Evolutionary conservation across 2,113 vertebrate species (phyloP).

Genomic region (Albula goreensis): DNA sequence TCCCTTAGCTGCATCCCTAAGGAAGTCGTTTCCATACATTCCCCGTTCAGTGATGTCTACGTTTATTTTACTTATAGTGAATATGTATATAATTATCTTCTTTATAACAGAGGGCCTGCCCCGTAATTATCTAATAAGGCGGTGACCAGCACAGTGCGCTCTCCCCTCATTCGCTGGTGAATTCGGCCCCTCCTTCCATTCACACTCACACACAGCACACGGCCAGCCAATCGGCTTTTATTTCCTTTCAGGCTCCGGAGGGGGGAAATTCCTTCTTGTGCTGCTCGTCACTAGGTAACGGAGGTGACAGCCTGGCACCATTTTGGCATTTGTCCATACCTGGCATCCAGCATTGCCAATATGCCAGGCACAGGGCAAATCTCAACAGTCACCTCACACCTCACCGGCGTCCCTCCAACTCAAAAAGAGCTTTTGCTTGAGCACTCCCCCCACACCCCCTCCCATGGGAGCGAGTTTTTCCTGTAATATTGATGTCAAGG

Average conservation of each 20-base stretch:
- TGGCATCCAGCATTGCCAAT: not conserved
- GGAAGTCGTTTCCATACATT: slow-evolving; percentile 99
- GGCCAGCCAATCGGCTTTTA: slow-evolving; percentile 47
- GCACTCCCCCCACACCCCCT: not conserved
- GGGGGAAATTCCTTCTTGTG: not conserved
- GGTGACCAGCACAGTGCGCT: slow-evolving; percentile 91
- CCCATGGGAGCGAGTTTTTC: slow-evolving; percentile 69
- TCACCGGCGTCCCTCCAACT: not conserved
- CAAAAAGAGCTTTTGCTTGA: not conserved
- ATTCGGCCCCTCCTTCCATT: slow-evolving; percentile 69
- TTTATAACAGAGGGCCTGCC: slow-evolving; percentile 91
- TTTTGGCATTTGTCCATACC: not conserved
- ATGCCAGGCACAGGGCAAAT: not conserved
- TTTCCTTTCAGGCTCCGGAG: not conserved
- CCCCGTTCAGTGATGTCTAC: slow-evolving; percentile 99
- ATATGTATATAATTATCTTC: slow-evolving; percentile 55
- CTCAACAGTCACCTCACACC: not conserved
- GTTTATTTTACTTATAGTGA: slow-evolving; percentile 66
- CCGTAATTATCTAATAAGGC: slow-evolving; percentile 86
- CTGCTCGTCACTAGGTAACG: not conserved
- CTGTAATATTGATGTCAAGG: slow-evolving; percentile 65
- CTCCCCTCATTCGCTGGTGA: slow-evolving; percentile 93
- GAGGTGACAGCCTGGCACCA: no score
- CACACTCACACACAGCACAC: slow-evolving; percentile 68
- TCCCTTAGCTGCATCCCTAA: slow-evolving; percentile 92